Evolutionary conservation across 1,140 invertebrate genomes (phyloP).

Genomic region (Fopius arisanus): DNA sequence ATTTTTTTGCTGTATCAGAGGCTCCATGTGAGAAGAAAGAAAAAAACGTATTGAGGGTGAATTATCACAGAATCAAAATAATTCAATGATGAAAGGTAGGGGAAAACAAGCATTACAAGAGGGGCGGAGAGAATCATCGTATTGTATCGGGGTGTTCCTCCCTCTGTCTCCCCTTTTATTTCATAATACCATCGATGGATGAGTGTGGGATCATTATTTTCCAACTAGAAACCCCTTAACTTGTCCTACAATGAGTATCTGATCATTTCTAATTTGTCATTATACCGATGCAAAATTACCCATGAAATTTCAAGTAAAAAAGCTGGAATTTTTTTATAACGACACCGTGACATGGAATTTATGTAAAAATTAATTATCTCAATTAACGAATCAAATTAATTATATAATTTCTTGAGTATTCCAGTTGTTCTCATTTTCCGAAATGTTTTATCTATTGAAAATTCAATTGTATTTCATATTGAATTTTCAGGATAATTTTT

Average conservation of each 20-base stretch:
- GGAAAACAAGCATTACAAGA: constrained; percentile 49
- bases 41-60: constrained; percentile 56
- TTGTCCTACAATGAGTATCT: not conserved
- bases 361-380: no score
- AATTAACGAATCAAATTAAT: no score
- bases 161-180: not conserved
- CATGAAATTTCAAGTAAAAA: not conserved
- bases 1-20: constrained; percentile 14
- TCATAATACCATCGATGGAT: not conserved
- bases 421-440: no score
- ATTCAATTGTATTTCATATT: no score
- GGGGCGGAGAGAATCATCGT: constrained; percentile 44
- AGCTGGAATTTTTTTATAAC: no score
- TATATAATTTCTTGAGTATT: no score
- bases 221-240: constrained; percentile 27
- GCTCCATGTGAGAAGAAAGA: constrained; percentile 18
- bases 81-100: constrained; percentile 55
- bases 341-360: no score
- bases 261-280: not conserved
- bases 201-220: constrained; percentile 20
- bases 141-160: constrained; percentile 30
- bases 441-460: no score
- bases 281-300: not conserved
- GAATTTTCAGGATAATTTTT: not conserved
- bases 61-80: constrained; percentile 64